Conservation (phyloP, 2,888 invertebrate genomes). For the Pantelozetes paolii region DNA sequence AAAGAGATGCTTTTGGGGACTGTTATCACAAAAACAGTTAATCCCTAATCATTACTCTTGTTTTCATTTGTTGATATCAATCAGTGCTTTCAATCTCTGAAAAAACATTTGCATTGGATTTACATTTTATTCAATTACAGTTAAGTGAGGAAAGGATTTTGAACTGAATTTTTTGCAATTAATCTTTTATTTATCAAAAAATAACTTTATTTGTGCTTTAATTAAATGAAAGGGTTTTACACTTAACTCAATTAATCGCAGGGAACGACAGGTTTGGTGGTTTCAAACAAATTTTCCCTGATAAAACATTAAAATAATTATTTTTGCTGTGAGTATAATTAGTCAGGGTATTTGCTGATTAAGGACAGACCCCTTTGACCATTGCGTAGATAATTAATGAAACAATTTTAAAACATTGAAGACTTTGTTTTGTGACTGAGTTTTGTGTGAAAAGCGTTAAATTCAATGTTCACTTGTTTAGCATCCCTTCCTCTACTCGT, state of each 20-base stretch:
- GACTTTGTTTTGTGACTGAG: neutral
- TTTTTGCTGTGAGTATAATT: no score
- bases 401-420: no score
- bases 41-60: constrained; percentile 16
- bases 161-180: neutral
- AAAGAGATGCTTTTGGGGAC: neutral
- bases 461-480: neutral
- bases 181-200: constrained; percentile 14
- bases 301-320: no score
- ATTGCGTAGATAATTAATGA: neutral
- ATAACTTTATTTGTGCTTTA: constrained; percentile 2
- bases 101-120: neutral
- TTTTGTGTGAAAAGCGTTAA: neutral
- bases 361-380: no score
- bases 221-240: constrained; percentile 11
- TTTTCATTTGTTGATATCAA: constrained; percentile 26
- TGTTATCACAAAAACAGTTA: constrained; percentile 10
- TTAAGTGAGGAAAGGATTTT: constrained; percentile 5
- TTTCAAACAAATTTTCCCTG: no score
- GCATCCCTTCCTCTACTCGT: neutral
- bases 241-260: no score
- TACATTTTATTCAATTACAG: neutral
- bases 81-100: neutral
- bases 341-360: no score
- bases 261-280: no score